phyloP scores from a whole-genome alignment of 2,888 invertebrate species.

The Linnaemya tessellans region DNA sequence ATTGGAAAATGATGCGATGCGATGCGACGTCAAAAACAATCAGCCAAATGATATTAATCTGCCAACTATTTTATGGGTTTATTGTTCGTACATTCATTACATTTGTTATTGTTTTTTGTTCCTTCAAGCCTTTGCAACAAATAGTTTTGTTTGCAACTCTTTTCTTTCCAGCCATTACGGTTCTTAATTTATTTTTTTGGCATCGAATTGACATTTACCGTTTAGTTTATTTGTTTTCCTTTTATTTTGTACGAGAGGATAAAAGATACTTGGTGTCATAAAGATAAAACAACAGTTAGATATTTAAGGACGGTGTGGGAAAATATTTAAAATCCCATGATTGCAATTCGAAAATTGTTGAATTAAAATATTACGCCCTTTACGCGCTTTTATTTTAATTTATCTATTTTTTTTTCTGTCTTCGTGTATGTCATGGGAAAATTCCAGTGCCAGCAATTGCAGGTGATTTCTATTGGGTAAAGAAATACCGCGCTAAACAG shows the following conservation, averaged over 20 bases:
- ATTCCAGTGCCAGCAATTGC: neutral
- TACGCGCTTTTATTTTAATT: neutral
- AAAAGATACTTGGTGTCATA: slow-evolving; percentile 3
- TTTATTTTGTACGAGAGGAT: neutral
- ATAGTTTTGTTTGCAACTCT: slow-evolving; percentile 47
- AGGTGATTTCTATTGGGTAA: neutral
- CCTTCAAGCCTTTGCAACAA: neutral
- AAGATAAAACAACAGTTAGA: slow-evolving; percentile 56
- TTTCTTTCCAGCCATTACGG: neutral
- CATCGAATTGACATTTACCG: slow-evolving; percentile 64
- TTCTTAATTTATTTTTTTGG: slow-evolving; percentile 18
- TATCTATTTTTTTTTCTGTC: neutral
- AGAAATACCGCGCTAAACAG: too few relatives aligned
- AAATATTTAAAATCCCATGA: slow-evolving; percentile 57
- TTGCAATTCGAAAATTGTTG: neutral
- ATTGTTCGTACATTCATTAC: slow-evolving; percentile 14
- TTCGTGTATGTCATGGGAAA: slow-evolving; percentile 19
- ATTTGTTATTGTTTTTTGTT: neutral
- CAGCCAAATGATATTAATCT: slow-evolving; percentile 66
- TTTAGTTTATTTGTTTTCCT: slow-evolving; percentile 25
- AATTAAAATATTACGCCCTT: slow-evolving; percentile 9
- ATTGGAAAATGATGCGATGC: slow-evolving; percentile 49
- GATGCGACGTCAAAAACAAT: slow-evolving; percentile 68
- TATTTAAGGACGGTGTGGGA: slow-evolving; percentile 29
- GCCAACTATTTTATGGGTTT: slow-evolving; percentile 44